These are phyloP conservation scores for Cyanocitta stelleri DNA, from an alignment of 2,113 vertebrate species.

Conservation along the genomic window DNA sequence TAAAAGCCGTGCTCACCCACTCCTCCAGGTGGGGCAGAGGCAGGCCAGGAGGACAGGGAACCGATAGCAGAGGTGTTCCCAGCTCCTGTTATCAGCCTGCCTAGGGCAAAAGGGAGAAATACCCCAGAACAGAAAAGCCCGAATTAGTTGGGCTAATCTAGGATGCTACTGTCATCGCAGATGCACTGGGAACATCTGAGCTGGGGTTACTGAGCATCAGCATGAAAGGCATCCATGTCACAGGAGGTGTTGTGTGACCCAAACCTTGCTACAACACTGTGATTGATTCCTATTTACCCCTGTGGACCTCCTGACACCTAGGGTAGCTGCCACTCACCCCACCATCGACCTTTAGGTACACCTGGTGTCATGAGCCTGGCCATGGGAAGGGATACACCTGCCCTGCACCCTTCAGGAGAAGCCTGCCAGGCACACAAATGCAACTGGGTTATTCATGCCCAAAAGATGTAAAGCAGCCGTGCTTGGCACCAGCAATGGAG, in stretches of 20 bases:
- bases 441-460: background rate
- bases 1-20: background rate
- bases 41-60: background rate
- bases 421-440: fast-evolving
- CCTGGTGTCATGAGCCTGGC: fast-evolving
- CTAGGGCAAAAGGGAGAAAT: background rate
- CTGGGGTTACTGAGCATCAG: background rate
- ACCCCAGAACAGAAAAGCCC: background rate
- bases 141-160: background rate
- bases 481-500: background rate
- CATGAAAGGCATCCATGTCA: background rate
- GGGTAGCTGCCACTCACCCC: background rate
- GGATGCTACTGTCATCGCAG: background rate
- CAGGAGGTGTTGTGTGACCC: fast-evolving
- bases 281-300: background rate
- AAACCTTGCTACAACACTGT: background rate
- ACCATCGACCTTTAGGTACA: background rate
- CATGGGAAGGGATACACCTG: background rate
- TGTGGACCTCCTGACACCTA: background rate
- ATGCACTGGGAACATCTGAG: background rate
- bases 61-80: background rate
- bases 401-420: background rate
- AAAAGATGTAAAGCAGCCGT: background rate
- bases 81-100: background rate
- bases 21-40: background rate